phyloP scores from a whole-genome alignment of 1,140 invertebrate species.

The Drosophila leontia region DNA sequence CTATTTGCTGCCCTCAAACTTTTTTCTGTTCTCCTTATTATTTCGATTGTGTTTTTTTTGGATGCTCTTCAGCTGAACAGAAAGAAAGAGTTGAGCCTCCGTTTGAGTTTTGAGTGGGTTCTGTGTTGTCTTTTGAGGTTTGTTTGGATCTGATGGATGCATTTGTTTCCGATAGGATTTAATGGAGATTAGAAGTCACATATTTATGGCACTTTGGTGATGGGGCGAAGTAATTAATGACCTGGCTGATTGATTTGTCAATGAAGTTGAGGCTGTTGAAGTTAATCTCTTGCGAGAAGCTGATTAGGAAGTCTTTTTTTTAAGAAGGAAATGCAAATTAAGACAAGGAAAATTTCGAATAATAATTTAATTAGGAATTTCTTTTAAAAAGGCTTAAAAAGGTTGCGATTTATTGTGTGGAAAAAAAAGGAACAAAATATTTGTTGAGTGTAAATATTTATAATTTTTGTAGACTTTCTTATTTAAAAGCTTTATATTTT shows the following conservation, averaged over 20 bases:
- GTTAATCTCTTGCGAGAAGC: conserved; percentile 22
- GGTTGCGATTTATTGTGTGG: background rate
- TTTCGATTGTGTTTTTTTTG: conserved; percentile 51
- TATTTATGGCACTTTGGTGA: conserved; percentile 31
- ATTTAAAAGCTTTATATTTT: no score
- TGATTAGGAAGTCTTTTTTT: conserved; percentile 23
- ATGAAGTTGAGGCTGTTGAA: conserved; percentile 36
- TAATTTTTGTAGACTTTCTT: background rate
- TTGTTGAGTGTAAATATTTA: background rate
- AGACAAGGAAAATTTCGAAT: background rate
- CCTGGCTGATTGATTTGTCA: conserved; percentile 51
- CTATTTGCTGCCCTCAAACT: conserved; percentile 69
- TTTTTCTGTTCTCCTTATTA: conserved; percentile 53
- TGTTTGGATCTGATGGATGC: conserved; percentile 39
- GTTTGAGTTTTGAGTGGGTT: conserved; percentile 36
- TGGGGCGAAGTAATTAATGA: conserved; percentile 34
- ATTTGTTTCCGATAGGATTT: conserved; percentile 35
- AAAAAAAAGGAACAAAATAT: background rate
- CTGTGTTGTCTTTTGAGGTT: conserved; percentile 13
- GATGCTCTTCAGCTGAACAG: conserved; percentile 38
- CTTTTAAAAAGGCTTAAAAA: background rate
- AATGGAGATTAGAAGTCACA: conserved; percentile 46
- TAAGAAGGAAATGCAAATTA: conserved; percentile 27
- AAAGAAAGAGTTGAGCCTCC: conserved; percentile 29
- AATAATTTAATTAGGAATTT: background rate